Evolutionary conservation across 1,140 invertebrate genomes (phyloP).

Genomic region (Achatina immaculata): DNA sequence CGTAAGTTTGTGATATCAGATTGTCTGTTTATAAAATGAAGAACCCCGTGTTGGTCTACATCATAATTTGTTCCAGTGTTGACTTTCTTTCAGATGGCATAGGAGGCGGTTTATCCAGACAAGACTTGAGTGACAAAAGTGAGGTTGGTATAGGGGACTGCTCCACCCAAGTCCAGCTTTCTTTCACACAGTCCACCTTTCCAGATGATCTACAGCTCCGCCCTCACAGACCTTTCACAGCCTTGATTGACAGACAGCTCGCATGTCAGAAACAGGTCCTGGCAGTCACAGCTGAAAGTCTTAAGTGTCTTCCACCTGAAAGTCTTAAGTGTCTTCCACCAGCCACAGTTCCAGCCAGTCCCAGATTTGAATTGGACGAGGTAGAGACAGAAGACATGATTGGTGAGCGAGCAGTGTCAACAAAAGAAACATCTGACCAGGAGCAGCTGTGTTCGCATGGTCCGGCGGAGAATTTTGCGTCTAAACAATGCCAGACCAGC

Average conservation of each 20-base stretch:
- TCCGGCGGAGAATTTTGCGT: no score
- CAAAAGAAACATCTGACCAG: not conserved
- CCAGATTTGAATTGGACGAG: not conserved
- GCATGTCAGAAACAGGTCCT: conserved; percentile 33
- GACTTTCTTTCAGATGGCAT: no score
- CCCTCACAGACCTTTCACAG: conserved; percentile 40
- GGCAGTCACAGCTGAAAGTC: not conserved
- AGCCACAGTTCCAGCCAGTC: not conserved
- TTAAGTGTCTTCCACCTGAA: not conserved
- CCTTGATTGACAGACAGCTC: conserved; percentile 45
- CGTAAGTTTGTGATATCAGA: not conserved
- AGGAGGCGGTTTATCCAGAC: no score
- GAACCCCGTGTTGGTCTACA: not conserved
- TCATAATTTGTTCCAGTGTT: no score
- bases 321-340: not conserved
- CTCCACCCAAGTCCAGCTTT: not conserved
- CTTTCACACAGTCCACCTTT: not conserved
- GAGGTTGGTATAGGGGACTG: not conserved
- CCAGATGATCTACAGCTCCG: not conserved
- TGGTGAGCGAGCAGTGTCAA: not conserved
- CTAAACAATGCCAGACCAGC: no score
- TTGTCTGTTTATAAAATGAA: not conserved
- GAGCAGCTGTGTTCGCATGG: not conserved
- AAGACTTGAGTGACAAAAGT: not conserved
- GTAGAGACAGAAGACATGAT: not conserved